Base-by-base conservation (phyloP, 2,888 invertebrate species). In the Tetramorium bicarinatum region DNA sequence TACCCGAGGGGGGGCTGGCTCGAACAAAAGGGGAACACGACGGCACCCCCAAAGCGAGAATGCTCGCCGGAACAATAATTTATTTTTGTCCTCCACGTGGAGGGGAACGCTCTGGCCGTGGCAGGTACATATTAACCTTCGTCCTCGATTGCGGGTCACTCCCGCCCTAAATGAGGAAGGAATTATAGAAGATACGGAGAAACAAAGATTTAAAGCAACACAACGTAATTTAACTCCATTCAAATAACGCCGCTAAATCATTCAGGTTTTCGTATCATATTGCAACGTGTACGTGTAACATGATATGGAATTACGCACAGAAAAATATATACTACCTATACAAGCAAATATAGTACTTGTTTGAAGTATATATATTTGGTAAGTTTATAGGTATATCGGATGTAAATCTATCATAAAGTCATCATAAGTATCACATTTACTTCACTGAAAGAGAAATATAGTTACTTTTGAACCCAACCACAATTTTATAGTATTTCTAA, bases 11-110 rank as follows among this genome's bases (percentile, higher is more conserved):
- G 61, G 69, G 81, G 74, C 29, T 81, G 67, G 66, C 67, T 71
- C 82, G 89, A 75, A 84, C 75, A 85, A 87, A 34, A 88, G 85
- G 85, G 88, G 85, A 87, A 87, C 64, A 61, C 38, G 4, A 34
- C 62, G 82, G 82, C 84, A 82, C 80, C 87, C 86, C 61, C 64
- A 83, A 34, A 82, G 87, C 87, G 56, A 13, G 71, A 86, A 86
- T 84, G 52, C 66, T 86, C 87, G 69, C 64, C 83, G 89, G 86
- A 89, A 92, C 90, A 90, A 92, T 91, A 87, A 92, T 90, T 90
- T 91, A 89, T 90, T 91, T 90, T 88, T 82, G 86, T 87, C 11
- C 72, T 41, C 38, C 84, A 83, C 84, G 69, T 76, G 79, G 66
- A 83, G 84, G 86, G 83, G 80, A 84, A 83, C 77, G 76, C 64